Percentiles rank a stretch among this genome's conserved stretches.
Conservation (phyloP, 1,140 invertebrate species). For the Drosophila burlai region DNA sequence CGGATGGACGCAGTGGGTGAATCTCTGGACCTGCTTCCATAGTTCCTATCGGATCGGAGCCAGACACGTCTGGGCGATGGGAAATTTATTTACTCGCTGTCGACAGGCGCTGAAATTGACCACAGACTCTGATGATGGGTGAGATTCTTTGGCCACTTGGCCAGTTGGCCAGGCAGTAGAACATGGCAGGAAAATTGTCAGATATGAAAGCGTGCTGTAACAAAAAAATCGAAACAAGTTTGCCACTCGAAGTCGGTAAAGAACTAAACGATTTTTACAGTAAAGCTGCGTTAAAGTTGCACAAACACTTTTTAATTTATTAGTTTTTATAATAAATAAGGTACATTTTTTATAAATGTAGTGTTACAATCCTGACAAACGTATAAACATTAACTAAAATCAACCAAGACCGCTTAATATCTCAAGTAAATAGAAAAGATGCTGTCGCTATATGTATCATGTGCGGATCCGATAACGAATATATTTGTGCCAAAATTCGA, state of each 20-base stretch:
- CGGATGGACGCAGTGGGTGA: conserved; percentile 22
- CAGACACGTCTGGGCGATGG: conserved; percentile 65
- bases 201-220: conserved; percentile 5
- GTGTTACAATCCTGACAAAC: too few species aligned
- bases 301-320: too few species aligned
- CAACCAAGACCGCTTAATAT: too few species aligned
- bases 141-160: conserved; percentile 25
- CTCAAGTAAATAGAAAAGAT: too few species aligned
- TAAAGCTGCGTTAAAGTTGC: background rate
- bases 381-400: too few species aligned
- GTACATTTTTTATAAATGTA: too few species aligned
- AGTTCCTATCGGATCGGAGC: conserved; percentile 13
- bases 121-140: conserved; percentile 32
- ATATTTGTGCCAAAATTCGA: too few species aligned
- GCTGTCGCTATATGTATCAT: too few species aligned
- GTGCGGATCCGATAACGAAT: too few species aligned
- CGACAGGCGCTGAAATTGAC: conserved; percentile 61
- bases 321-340: background rate
- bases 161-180: conserved; percentile 1
- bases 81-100: conserved; percentile 64
- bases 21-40: conserved; percentile 20
- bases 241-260: background rate
- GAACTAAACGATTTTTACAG: conserved; percentile 4
- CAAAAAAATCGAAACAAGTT: conserved; percentile 19
- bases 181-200: conserved; percentile 11